A percentile compares a stretch with the other conserved stretches of the same genome.
Conservation (phyloP, 2,113 vertebrate genomes). For the Chlorodrepanis virens region DNA sequence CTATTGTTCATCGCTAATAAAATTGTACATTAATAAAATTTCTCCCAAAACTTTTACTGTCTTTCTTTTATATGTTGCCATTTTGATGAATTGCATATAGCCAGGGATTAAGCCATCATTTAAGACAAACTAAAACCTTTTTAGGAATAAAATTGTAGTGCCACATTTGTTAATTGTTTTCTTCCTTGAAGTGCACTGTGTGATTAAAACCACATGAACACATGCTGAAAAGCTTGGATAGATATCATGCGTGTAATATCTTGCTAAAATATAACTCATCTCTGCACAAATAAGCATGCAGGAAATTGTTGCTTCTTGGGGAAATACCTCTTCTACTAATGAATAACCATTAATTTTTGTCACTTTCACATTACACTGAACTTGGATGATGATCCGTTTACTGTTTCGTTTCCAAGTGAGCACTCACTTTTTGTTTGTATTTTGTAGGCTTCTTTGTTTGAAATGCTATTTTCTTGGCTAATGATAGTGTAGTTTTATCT, state of each 20-base stretch:
- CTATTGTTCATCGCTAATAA: conserved; percentile 51
- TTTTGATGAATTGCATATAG: neutral
- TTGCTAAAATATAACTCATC: neutral
- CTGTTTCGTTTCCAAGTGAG: neutral
- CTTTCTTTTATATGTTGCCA: neutral
- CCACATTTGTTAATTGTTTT: neutral
- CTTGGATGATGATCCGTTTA: neutral
- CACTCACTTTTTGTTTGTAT: neutral
- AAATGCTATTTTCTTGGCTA: neutral
- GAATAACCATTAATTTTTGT: neutral
- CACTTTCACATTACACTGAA: neutral
- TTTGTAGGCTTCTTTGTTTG: neutral
- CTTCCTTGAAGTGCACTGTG: neutral
- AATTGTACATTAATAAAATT: conserved; percentile 71
- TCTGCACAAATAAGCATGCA: neutral
- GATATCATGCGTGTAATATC: neutral
- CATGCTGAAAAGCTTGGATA: neutral
- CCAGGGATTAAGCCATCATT: neutral
- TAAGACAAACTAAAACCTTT: neutral
- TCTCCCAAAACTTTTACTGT: neutral
- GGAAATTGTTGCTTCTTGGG: neutral
- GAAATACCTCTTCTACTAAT: neutral
- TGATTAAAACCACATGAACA: neutral
- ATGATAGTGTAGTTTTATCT: neutral
- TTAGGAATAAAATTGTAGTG: neutral